Conservation (phyloP, 1,140 invertebrate genomes). For the Heliconius hermathena region DNA sequence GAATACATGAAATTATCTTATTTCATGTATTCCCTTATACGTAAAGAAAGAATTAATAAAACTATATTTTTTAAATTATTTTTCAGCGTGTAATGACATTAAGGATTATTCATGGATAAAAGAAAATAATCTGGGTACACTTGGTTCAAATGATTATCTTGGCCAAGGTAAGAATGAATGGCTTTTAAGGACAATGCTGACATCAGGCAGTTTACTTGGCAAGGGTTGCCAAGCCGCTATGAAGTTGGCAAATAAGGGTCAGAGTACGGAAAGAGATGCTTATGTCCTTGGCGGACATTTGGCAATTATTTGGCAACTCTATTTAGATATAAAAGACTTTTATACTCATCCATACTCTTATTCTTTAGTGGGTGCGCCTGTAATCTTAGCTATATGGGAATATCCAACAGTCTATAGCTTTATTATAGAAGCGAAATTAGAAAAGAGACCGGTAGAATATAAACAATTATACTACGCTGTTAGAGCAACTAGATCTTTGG, state of each 20-base stretch:
- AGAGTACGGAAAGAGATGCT: slow-evolving; percentile 85
- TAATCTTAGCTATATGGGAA: slow-evolving; percentile 88
- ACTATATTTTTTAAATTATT: background rate
- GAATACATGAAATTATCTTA: no score
- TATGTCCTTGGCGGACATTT: slow-evolving; percentile 92
- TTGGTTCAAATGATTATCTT: slow-evolving; percentile 77
- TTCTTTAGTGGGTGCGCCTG: slow-evolving; percentile 88
- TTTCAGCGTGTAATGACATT: slow-evolving; percentile 52
- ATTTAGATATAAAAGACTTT: slow-evolving; percentile 81
- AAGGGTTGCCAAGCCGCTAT: slow-evolving; percentile 92
- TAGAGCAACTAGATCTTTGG: slow-evolving; percentile 62
- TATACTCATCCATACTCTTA: slow-evolving; percentile 78
- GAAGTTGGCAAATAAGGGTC: slow-evolving; percentile 87
- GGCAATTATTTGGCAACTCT: slow-evolving; percentile 90
- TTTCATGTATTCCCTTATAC: no score
- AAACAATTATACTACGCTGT: slow-evolving; percentile 71
- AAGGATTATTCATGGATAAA: slow-evolving; percentile 62
- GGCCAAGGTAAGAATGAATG: slow-evolving; percentile 88
- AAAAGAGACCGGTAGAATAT: slow-evolving; percentile 59
- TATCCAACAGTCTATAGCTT: slow-evolving; percentile 84
- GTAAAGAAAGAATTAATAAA: no score
- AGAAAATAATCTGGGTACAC: slow-evolving; percentile 66
- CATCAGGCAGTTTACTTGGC: slow-evolving; percentile 89
- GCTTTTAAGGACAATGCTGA: slow-evolving; percentile 89
- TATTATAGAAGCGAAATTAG: slow-evolving; percentile 70